Conservation (phyloP, 2,888 invertebrate species). For the Amphipyra berbera region DNA sequence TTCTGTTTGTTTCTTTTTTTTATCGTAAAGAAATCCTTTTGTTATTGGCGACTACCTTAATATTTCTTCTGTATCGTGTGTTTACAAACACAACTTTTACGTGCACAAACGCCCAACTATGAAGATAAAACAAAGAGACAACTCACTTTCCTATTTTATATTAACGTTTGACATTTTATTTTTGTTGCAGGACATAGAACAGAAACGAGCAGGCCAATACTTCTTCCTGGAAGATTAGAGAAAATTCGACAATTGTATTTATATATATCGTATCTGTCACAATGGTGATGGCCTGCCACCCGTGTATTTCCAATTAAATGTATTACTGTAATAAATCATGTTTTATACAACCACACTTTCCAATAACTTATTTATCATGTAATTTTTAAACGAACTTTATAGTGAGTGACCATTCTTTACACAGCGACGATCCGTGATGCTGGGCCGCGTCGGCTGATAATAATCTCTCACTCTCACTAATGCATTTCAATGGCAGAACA, state of each 20-base stretch:
- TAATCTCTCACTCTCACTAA: too few relatives aligned
- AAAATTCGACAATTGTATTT: conserved; percentile 68
- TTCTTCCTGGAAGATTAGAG: conserved; percentile 99
- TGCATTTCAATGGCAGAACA: too few relatives aligned
- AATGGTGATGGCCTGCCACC: conserved; percentile 75
- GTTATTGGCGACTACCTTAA: too few relatives aligned
- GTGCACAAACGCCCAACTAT: too few relatives aligned
- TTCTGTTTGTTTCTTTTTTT: too few relatives aligned
- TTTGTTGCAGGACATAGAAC: conserved; percentile 96
- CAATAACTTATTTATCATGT: conserved; percentile 54
- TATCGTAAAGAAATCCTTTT: too few relatives aligned
- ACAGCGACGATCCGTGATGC: too few relatives aligned
- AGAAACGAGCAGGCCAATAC: conserved; percentile 99
- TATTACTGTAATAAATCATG: conserved; percentile 87
- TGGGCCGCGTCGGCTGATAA: too few relatives aligned
- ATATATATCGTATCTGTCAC: conserved; percentile 81
- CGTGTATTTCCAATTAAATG: conserved; percentile 84
- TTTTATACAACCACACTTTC: conserved; percentile 78
- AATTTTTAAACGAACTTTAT: background rate
- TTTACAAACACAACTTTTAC: too few relatives aligned
- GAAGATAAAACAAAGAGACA: too few relatives aligned
- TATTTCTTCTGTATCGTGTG: too few relatives aligned
- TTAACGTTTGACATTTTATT: conserved; percentile 19
- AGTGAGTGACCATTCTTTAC: background rate
- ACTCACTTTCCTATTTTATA: too few relatives aligned